These are phyloP conservation scores for Mylabris phalerata DNA, from an alignment of 1,140 invertebrate species.

Conservation along the genomic window DNA sequence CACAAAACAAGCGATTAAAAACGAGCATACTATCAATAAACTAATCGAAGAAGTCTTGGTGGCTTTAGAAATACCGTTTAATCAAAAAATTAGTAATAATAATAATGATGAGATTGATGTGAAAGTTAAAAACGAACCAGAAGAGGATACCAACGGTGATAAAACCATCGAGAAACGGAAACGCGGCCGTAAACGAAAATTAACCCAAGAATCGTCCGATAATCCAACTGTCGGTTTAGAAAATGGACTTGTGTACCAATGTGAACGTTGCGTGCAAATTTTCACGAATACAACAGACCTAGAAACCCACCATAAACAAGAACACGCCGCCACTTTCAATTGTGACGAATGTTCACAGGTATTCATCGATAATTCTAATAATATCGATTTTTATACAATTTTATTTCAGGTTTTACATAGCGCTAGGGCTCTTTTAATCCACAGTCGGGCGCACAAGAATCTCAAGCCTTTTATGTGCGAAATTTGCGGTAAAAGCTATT, in stretches of 20 bases:
- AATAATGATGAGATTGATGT: constrained; percentile 5
- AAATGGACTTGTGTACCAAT: constrained; percentile 38
- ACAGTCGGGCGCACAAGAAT: constrained; percentile 45
- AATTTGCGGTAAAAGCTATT: constrained; percentile 53
- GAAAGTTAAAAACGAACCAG: not conserved
- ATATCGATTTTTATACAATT: constrained; percentile 24
- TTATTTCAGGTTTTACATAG: constrained; percentile 38
- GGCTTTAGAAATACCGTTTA: constrained; percentile 25
- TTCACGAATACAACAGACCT: constrained; percentile 32
- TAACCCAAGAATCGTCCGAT: constrained; percentile 14
- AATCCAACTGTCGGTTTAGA: constrained; percentile 5
- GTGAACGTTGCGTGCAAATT: constrained; percentile 37
- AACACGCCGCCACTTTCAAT: constrained; percentile 44
- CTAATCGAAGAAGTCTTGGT: constrained; percentile 37
- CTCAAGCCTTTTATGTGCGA: constrained; percentile 52
- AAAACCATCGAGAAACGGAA: constrained; percentile 26
- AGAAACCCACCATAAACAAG: constrained; percentile 35
- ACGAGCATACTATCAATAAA: constrained; percentile 31
- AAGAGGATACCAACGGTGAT: constrained; percentile 1
- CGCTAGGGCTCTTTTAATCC: constrained; percentile 42
- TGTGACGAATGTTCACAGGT: constrained; percentile 48
- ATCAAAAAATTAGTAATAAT: constrained; percentile 16
- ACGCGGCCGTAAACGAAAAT: constrained; percentile 32
- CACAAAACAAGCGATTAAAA: constrained; percentile 17
- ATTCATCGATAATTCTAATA: constrained; percentile 40